Conservation (phyloP, 1,140 invertebrate genomes). For the Micrasema minimum region DNA sequence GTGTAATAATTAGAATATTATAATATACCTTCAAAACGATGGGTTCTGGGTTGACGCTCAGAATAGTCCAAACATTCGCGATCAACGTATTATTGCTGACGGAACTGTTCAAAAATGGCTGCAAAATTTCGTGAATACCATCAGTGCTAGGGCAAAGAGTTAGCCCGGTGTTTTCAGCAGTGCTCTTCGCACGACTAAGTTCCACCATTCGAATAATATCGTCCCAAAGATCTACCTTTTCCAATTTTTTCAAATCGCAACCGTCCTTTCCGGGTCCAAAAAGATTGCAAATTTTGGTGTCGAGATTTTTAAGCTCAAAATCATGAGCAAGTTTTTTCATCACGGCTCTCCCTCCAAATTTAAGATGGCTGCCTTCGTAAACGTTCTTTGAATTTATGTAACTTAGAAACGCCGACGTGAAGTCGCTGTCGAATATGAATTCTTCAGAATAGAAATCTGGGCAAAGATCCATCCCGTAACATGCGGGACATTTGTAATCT, state of each 20-base stretch:
- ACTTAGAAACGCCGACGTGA: neutral
- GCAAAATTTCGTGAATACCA: slow-evolving; percentile 24
- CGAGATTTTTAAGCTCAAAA: slow-evolving; percentile 40
- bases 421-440: neutral
- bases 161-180: slow-evolving; percentile 25
- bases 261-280: neutral
- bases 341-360: slow-evolving; percentile 1
- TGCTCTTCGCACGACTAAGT: neutral
- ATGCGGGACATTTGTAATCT: slow-evolving; percentile 40
- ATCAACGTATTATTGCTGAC: slow-evolving; percentile 9
- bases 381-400: slow-evolving; percentile 38
- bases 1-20: no score
- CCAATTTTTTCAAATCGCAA: slow-evolving; percentile 28
- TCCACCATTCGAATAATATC: slow-evolving; percentile 34
- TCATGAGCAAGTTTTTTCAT: slow-evolving; percentile 46
- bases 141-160: slow-evolving; percentile 43
- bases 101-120: neutral
- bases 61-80: slow-evolving; percentile 44
- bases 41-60: slow-evolving; percentile 47
- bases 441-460: slow-evolving; percentile 5
- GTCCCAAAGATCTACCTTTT: slow-evolving; percentile 12
- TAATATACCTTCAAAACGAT: slow-evolving; percentile 42
- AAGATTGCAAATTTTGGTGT: slow-evolving; percentile 36
- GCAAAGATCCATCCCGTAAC: slow-evolving; percentile 45
- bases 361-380: neutral